These are phyloP conservation scores for Amazona guildingii DNA, from an alignment of 2,113 vertebrate genomes.

Conservation along the genomic window DNA sequence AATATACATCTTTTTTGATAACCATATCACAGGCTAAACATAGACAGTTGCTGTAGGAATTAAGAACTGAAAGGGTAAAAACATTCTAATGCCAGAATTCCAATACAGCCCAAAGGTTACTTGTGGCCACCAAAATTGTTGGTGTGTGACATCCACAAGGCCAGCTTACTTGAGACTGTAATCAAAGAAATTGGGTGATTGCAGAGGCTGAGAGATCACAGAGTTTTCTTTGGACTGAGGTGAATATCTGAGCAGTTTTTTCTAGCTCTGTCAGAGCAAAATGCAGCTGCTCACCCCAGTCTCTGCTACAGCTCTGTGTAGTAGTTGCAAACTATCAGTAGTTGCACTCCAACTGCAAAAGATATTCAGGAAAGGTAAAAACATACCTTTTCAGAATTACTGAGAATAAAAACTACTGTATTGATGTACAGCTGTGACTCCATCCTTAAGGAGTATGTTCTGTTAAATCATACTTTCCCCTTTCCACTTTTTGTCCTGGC, in stretches of 20 bases:
- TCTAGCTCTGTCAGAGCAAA: background rate
- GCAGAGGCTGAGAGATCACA: background rate
- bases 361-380: background rate
- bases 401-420: background rate
- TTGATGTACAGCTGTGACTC: background rate
- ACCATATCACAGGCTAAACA: background rate
- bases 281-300: background rate
- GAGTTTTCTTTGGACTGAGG: background rate
- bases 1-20: background rate
- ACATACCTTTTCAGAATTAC: background rate
- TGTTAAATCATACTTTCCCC: background rate
- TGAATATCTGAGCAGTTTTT: background rate
- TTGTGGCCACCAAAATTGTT: background rate
- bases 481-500: background rate
- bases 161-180: background rate
- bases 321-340: background rate
- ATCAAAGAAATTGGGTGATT: background rate
- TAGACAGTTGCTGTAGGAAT: background rate
- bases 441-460: background rate
- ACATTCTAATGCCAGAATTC: background rate
- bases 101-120: background rate
- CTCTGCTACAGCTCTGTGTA: background rate
- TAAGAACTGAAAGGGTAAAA: background rate
- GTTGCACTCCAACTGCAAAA: background rate
- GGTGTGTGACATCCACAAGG: background rate